Evolutionary conservation across 2,888 invertebrate genomes (phyloP), one percentile per base, ranked within the genome.

Genomic region (Idaea biselata): DNA sequence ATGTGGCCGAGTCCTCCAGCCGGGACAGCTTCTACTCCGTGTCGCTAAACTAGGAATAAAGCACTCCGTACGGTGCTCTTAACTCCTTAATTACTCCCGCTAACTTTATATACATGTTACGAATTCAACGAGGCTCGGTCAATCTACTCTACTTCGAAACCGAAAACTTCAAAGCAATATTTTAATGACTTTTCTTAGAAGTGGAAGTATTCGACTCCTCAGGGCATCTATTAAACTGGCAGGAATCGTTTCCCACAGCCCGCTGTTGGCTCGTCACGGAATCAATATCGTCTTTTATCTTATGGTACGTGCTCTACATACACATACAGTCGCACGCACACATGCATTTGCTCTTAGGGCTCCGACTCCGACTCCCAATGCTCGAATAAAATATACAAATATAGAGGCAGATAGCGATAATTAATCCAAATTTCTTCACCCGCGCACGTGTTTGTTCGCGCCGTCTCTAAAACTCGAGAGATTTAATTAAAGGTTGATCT

Each of bases 261-360:
- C 84, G 87, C 83, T 80, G 84, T 81, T 84, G 79, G 79, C 85
- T 86, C 90, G 90, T 89, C 89, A 91, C 91, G 91, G 88, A 91
- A 91, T 91, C 91, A 91, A 91, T 91, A 91, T 89, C 87, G 86
- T 84, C 89, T 91, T 90, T 91, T 92, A 91, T 91, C 89, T 91
- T 87, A 86, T 82, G 83, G 87, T 87, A 88, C 90, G 89, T 89
- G 89, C 86, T 86, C 83, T 81, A 87, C 84, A 89, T 87, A 86
- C 83, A 81, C 80, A 78, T 78, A 79, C 72, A 66, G 67, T 60
- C 67, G 63, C 74, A 69, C 77, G 71, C 76, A 77, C 74, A 75
- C 80, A 73, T 70, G 44, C 44, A 44, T 14, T 44, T 44, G 44
- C 59, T 71, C 68, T 70, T 68, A 71, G 59, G 58, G n/a, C 32